A percentile compares a stretch with the other conserved stretches of the same genome.
Conservation (phyloP, 2,797 vertebrate species). For the Rhinichthys osculus region DNA sequence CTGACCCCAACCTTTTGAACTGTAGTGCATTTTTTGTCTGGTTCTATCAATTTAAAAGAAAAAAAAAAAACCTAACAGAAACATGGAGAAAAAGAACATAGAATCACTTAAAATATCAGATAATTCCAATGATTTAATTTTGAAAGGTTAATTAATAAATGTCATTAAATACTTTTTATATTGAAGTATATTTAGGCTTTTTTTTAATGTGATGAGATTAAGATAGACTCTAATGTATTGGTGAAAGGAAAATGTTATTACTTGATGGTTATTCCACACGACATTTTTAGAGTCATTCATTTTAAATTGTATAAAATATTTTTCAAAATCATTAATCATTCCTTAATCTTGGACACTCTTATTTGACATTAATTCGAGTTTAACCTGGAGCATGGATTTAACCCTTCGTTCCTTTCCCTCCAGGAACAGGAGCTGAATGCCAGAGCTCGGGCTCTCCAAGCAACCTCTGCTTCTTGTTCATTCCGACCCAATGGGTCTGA, state of each 20-base stretch:
- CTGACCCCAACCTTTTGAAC: background rate
- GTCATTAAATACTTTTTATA: too few relatives aligned
- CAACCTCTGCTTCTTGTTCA: conserved; percentile 92
- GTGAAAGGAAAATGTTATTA: background rate
- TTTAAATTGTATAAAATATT: background rate
- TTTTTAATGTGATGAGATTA: background rate
- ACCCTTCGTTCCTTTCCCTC: background rate
- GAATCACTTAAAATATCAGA: background rate
- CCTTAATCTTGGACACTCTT: background rate
- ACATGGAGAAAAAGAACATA: background rate
- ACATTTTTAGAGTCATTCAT: background rate
- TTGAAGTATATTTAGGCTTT: background rate
- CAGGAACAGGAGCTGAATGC: conserved; percentile 98
- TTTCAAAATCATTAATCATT: background rate
- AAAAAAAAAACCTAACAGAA: too few relatives aligned
- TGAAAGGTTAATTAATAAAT: too few relatives aligned
- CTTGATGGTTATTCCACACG: background rate
- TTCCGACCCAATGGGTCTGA: conserved; percentile 96
- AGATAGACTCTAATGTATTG: background rate
- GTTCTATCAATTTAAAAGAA: background rate
- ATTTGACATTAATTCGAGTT: background rate
- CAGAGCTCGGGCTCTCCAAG: conserved; percentile 93
- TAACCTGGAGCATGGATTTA: background rate
- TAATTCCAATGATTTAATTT: background rate
- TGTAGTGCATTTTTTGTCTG: background rate